Evolutionary conservation across 35 echinoderm and acorn worm species (phyloP).

Genomic region (Acanthaster planci): DNA sequence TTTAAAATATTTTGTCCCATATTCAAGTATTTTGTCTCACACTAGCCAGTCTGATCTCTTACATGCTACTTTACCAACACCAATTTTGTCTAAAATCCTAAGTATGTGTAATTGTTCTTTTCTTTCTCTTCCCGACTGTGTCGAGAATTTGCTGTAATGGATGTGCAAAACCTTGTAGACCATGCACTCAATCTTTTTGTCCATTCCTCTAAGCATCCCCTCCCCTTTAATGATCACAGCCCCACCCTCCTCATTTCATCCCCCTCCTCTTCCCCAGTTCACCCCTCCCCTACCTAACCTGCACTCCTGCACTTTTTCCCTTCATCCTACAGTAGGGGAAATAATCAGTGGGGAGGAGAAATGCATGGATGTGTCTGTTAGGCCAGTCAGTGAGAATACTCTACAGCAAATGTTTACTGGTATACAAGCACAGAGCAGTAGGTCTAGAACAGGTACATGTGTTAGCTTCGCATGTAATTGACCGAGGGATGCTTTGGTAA

Average conservation of each 20-base stretch:
- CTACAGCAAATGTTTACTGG: neutral
- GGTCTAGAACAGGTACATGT: slow-evolving; percentile 16
- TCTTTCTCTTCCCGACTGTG: too few relatives aligned
- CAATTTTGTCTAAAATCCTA: too few relatives aligned
- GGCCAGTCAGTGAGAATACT: slow-evolving; percentile 40
- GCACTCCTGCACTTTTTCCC: neutral
- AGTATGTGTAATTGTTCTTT: too few relatives aligned
- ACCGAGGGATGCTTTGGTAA: neutral
- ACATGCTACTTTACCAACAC: too few relatives aligned
- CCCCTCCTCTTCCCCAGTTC: neutral
- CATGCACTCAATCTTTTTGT: too few relatives aligned
- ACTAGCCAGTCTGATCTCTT: too few relatives aligned
- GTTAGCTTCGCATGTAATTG: neutral
- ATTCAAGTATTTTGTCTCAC: too few relatives aligned
- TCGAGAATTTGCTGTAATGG: too few relatives aligned
- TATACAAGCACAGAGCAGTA: neutral
- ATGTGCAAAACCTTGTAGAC: too few relatives aligned
- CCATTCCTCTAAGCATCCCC: too few relatives aligned
- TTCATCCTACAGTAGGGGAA: neutral
- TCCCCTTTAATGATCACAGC: too few relatives aligned
- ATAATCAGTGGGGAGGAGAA: slow-evolving; percentile 14
- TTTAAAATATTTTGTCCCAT: too few relatives aligned
- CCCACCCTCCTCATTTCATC: neutral
- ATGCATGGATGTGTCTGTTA: slow-evolving; percentile 9
- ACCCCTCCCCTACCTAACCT: neutral